Evolutionary conservation across 2,113 vertebrate species (phyloP).

Genomic region (Aspiorhynchus laticeps): DNA sequence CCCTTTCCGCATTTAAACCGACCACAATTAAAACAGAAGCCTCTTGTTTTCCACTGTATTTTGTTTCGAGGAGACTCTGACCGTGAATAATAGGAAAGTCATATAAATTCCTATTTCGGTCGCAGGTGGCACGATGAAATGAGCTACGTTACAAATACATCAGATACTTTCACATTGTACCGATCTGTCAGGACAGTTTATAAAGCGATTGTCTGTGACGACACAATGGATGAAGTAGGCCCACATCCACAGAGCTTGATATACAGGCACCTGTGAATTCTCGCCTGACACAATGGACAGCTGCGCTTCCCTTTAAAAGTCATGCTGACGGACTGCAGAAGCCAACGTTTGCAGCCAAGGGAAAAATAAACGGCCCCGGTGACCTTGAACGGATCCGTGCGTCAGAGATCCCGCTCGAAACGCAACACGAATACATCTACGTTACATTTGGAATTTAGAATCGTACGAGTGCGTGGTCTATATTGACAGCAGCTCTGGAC

Average conservation of each 20-base stretch:
- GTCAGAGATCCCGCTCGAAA: conserved; percentile 15
- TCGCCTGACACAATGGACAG: conserved; percentile 45
- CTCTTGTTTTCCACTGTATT: not conserved
- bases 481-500: not conserved
- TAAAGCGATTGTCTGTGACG: not conserved
- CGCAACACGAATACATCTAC: not conserved
- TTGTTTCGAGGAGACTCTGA: not conserved
- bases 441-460: not conserved
- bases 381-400: conserved; percentile 29
- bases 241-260: not conserved
- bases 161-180: not conserved
- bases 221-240: not conserved
- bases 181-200: not conserved
- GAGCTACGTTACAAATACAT: not conserved
- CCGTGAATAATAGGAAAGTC: not conserved
- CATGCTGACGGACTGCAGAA: conserved; percentile 22
- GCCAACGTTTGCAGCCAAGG: not conserved
- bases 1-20: not conserved
- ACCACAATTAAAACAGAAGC: conserved; percentile 11
- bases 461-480: not conserved
- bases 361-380: conserved; percentile 29
- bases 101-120: not conserved
- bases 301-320: conserved; percentile 43
- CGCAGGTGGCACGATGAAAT: not conserved
- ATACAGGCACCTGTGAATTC: conserved; percentile 36